Percentiles rank a stretch among this genome's conserved stretches.
Evolutionary conservation across 2,888 invertebrate species (phyloP).

Genomic region (Rhagium mordax): DNA sequence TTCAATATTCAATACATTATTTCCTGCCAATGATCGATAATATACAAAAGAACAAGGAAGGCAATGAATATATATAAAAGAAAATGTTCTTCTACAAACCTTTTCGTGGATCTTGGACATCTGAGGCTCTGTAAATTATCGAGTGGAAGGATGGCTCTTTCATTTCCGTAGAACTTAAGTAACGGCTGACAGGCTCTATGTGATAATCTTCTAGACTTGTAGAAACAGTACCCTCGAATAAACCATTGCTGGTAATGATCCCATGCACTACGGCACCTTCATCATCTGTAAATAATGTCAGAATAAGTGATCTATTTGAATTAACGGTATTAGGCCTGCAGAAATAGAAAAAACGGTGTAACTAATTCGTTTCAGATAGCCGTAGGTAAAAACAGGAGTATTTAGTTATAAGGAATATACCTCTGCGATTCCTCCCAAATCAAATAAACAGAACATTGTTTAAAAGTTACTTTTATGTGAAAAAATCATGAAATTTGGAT

Average conservation of each 20-base stretch:
- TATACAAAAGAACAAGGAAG: neutral
- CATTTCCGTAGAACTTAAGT: constrained; percentile 60
- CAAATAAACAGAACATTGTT: too few species aligned
- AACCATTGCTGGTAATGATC: constrained; percentile 87
- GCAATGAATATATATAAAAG: neutral
- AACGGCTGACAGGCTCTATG: constrained; percentile 85
- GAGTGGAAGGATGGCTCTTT: constrained; percentile 77
- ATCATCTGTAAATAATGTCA: constrained; percentile 78
- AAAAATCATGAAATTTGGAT: too few species aligned
- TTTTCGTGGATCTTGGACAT: constrained; percentile 75
- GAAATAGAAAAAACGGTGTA: too few species aligned
- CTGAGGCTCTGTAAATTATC: constrained; percentile 87
- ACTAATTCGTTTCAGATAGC: too few species aligned
- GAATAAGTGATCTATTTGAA: neutral
- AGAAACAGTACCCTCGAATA: constrained; percentile 91
- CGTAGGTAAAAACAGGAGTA: too few species aligned
- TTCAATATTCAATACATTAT: neutral
- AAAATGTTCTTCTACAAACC: constrained; percentile 38
- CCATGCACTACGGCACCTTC: constrained; percentile 88
- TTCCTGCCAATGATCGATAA: neutral
- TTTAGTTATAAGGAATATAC: too few species aligned
- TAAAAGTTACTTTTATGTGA: too few species aligned
- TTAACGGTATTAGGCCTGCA: neutral
- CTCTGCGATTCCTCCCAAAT: too few species aligned
- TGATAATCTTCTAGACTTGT: constrained; percentile 86